Percentiles rank a stretch among this genome's conserved stretches.
These are phyloP conservation scores for Gadopsis marmoratus DNA, from an alignment of 2,797 vertebrate species.

Conservation along the genomic window DNA sequence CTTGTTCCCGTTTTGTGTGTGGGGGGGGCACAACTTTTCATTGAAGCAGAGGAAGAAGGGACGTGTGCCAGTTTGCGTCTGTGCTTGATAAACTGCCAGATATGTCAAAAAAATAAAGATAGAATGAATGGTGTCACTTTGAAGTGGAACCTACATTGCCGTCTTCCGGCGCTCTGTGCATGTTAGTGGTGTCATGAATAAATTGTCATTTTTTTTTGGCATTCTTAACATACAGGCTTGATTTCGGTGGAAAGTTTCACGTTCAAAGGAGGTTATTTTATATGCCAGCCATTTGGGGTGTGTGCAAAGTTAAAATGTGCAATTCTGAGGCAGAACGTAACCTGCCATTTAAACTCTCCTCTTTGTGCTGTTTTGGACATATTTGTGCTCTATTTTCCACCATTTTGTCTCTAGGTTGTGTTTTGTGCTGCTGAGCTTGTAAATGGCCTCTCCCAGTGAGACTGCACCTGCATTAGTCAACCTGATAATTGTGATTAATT, in stretches of 20 bases:
- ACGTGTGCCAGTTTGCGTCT: constrained; percentile 65
- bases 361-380: constrained; percentile 30
- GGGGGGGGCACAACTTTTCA: too few relatives aligned
- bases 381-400: constrained; percentile 44
- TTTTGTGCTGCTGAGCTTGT: constrained; percentile 67
- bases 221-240: background rate
- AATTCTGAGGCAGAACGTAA: constrained; percentile 15
- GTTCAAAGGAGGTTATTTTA: constrained; percentile 6
- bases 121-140: constrained; percentile 59
- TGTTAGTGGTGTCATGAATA: constrained; percentile 54
- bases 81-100: constrained; percentile 71
- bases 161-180: constrained; percentile 45
- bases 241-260: constrained; percentile 15
- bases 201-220: constrained; percentile 41
- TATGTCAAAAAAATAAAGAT: constrained; percentile 21
- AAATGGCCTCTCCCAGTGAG: constrained; percentile 74
- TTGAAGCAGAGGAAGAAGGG: constrained; percentile 33
- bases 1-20: constrained; percentile 54
- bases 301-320: background rate
- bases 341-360: constrained; percentile 13
- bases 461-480: constrained; percentile 81
- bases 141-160: constrained; percentile 68
- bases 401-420: constrained; percentile 70
- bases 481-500: constrained; percentile 84
- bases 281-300: background rate